Conservation (phyloP, 2,797 vertebrate genomes). For the Denticeps clupeoides region DNA sequence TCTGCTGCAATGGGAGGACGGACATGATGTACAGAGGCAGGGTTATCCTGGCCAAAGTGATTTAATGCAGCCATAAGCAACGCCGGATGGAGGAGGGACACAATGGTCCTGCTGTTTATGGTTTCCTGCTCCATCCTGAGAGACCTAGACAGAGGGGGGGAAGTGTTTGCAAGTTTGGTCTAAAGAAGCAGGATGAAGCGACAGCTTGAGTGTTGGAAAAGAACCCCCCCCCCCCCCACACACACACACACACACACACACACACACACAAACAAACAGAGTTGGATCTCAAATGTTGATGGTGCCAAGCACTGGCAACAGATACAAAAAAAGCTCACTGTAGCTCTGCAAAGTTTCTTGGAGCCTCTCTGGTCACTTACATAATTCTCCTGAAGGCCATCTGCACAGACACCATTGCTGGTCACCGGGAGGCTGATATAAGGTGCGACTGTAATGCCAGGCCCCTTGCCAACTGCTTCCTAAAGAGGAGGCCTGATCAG, state of each 20-base stretch:
- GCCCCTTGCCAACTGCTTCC: not conserved
- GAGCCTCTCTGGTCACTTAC: not conserved
- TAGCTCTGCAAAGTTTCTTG: not conserved
- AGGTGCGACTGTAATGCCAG: not conserved
- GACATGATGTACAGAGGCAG: too few relatives aligned
- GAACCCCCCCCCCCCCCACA: too few relatives aligned
- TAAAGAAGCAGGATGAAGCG: too few relatives aligned
- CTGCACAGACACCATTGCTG: too few relatives aligned
- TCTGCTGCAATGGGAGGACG: too few relatives aligned
- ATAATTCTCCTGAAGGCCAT: too few relatives aligned
- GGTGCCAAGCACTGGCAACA: not conserved
- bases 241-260: not conserved
- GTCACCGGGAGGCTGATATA: not conserved
- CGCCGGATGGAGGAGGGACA: not conserved
- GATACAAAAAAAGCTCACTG: not conserved
- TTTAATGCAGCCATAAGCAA: slow-evolving; percentile 7
- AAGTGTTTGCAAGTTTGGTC: too few relatives aligned
- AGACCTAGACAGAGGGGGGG: too few relatives aligned
- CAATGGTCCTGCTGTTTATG: too few relatives aligned
- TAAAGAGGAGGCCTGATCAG: not conserved
- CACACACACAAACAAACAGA: not conserved
- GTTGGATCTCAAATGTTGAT: too few relatives aligned
- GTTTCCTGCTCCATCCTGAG: too few relatives aligned
- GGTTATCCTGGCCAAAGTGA: slow-evolving; percentile 9
- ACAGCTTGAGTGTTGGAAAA: too few relatives aligned